Base-by-base conservation (phyloP, 2,113 vertebrate genomes). In the Pterophyllum scalare region DNA sequence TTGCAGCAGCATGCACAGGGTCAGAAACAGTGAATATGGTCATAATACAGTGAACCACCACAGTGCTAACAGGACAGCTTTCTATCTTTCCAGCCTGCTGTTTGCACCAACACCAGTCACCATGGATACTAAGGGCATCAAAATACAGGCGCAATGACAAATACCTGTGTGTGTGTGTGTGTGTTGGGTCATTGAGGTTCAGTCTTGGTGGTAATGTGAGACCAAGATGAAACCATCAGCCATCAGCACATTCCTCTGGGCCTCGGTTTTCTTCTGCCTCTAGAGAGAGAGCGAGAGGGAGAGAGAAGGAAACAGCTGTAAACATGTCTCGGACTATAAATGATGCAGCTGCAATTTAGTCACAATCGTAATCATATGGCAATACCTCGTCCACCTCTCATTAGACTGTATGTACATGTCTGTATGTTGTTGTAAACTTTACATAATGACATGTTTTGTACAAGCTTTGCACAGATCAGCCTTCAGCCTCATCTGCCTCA, bases 161-260 rank as follows among this genome's bases (percentile, higher is more conserved):
- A 93, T 90, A 87, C 79, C 79, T 77, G 46, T 19, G 15, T 17
- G 75, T 31, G 81, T 80, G 79, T 26, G 59, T 62, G 77, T 70
- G 58, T 83, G 83, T 81, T 90, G 87, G 93, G 93, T 94, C 91
- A 95, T 86, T 88, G 91, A 94, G 92, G 93, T 94, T 95, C 88
- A 92, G 93, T 92, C 87, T 91, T 89, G 90, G 91, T 79, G 80
- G 93, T 94, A 94, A 94, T 92, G 93, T 91, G 92, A 94, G 92
- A 92, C 90, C 70, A 76, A 89, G 87, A 91, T 91, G 88, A 93
- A 94, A 92, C 90, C 85, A 56, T 78, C 85, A 91, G 83, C 60
- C 93, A 94, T 96, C 95, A 95, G 94, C 94, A 94, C 94, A 96
- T 96, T 96, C 95, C 94, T 87, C n/a, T 78, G 81, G 90, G 79